Percentiles rank a stretch among this genome's conserved stretches.
These are phyloP conservation scores for Andrena flavipes DNA, from an alignment of 2,888 invertebrate genomes.

Conservation along the genomic window DNA sequence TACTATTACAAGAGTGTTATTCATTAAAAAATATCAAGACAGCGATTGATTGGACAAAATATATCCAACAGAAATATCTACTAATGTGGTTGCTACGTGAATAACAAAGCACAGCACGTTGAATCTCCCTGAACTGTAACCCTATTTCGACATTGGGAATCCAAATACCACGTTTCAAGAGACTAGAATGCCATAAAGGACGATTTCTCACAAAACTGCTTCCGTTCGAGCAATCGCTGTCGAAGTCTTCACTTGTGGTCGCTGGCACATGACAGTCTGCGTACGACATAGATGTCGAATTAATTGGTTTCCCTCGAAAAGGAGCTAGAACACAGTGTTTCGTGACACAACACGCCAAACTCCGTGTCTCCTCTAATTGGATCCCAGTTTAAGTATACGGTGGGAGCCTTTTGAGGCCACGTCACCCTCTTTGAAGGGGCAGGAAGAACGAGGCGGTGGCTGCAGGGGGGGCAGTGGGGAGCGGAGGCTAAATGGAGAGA, in stretches of 20 bases:
- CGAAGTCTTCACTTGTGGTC: background rate
- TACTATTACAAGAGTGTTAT: too few species aligned
- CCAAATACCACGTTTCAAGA: too few species aligned
- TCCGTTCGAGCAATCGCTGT: too few species aligned
- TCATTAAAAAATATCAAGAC: too few species aligned
- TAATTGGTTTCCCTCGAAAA: constrained; percentile 1
- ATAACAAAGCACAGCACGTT: too few species aligned
- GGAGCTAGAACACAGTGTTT: background rate
- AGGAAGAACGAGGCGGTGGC: constrained; percentile 2
- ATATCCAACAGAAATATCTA: too few species aligned
- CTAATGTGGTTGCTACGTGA: too few species aligned
- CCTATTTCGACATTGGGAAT: too few species aligned
- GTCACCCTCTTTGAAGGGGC: constrained; percentile 35
- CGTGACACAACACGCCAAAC: constrained; percentile 13
- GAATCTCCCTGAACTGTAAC: too few species aligned
- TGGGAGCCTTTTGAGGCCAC: constrained; percentile 48
- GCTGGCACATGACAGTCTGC: background rate
- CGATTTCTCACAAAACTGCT: too few species aligned
- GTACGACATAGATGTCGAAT: background rate
- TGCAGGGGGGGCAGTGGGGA: background rate
- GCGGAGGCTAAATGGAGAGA: constrained; percentile 39
- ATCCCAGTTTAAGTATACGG: constrained; percentile 54
- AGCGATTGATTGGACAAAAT: too few species aligned
- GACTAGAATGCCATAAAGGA: too few species aligned
- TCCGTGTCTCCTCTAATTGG: constrained; percentile 47